Evolutionary conservation across 2,888 invertebrate species (phyloP).

Genomic region (Plemyria rubiginata): DNA sequence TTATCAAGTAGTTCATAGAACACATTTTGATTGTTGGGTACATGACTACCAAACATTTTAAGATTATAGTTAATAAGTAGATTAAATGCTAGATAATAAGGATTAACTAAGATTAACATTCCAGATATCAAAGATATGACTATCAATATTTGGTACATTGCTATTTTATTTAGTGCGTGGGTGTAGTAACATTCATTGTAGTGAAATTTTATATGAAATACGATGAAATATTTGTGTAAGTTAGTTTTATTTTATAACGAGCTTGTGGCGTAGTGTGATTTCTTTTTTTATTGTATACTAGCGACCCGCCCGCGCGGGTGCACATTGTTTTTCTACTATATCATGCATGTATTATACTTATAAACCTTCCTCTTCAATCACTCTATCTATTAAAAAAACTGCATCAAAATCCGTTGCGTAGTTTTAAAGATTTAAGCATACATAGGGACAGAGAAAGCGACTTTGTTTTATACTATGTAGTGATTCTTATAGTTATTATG

Average conservation of each 20-base stretch:
- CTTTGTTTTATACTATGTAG: too few relatives aligned
- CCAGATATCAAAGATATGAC: constrained; percentile 25
- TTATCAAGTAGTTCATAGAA: too few relatives aligned
- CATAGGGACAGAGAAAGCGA: too few relatives aligned
- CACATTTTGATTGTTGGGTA: not conserved
- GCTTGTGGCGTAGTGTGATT: not conserved
- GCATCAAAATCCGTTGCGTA: too few relatives aligned
- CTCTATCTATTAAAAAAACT: too few relatives aligned
- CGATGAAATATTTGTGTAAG: constrained; percentile 35
- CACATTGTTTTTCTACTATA: too few relatives aligned
- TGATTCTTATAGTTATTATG: too few relatives aligned
- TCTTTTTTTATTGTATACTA: too few relatives aligned
- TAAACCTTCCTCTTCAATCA: too few relatives aligned
- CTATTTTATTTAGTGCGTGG: constrained; percentile 7
- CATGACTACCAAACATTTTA: not conserved
- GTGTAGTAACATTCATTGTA: not conserved
- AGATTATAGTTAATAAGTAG: constrained; percentile 2
- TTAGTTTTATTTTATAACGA: not conserved
- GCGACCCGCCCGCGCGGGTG: too few relatives aligned
- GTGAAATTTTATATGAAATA: not conserved
- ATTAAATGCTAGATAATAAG: constrained; percentile 17
- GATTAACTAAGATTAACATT: constrained; percentile 20
- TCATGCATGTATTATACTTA: too few relatives aligned
- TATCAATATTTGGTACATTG: constrained; percentile 5
- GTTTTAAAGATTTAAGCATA: too few relatives aligned